Evolutionary conservation across 2,113 vertebrate genomes (phyloP).

Genomic region (Oreochromis niloticus): DNA sequence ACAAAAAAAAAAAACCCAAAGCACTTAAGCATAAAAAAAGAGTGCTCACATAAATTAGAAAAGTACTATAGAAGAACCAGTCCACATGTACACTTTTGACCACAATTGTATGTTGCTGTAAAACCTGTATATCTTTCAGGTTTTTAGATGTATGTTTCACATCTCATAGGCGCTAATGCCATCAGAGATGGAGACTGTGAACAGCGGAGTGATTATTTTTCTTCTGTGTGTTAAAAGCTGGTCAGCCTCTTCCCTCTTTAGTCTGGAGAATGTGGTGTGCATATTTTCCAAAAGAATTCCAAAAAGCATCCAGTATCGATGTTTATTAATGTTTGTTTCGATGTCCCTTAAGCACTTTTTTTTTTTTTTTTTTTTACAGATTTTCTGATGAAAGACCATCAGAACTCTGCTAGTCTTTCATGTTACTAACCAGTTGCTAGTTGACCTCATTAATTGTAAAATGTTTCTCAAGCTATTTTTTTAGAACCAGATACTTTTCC

Average conservation of each 20-base stretch:
- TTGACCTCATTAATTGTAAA: background rate
- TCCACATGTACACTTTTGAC: background rate
- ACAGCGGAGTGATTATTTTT: background rate
- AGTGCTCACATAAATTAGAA: background rate
- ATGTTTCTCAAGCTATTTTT: background rate
- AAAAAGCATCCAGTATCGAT: background rate
- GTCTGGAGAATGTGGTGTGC: background rate
- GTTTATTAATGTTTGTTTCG: background rate
- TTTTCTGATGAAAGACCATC: background rate
- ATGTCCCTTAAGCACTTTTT: background rate
- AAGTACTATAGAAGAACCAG: background rate
- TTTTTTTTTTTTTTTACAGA: background rate
- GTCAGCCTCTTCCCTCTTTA: background rate
- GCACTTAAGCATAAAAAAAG: background rate
- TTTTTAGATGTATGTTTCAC: background rate
- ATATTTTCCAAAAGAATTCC: background rate
- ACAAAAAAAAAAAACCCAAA: accelerated
- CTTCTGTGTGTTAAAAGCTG: background rate
- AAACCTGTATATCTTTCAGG: background rate
- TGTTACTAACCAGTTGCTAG: background rate
- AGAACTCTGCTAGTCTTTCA: background rate
- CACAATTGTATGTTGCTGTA: background rate
- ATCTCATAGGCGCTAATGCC: background rate
- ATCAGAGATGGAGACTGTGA: background rate
- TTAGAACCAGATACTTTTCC: background rate